Base-by-base conservation (phyloP, 2,113 vertebrate genomes). In the Osmerus eperlanus region DNA sequence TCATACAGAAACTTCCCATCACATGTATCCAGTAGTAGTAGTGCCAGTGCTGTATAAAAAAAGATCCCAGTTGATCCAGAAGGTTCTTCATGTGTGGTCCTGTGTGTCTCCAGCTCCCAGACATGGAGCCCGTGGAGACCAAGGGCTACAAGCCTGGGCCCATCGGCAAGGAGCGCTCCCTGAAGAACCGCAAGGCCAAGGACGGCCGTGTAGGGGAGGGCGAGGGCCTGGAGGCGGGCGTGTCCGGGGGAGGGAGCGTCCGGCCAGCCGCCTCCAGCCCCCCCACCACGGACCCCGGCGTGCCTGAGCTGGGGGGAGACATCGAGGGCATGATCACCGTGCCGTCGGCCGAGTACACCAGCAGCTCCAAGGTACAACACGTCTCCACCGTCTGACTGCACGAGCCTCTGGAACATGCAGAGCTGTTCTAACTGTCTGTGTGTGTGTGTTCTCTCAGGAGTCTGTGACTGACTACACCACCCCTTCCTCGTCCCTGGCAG, bases 111-210 rank as follows among this genome's bases (percentile, higher is more conserved):
- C 70, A 99, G 97, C 94, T 98, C 82, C 95, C 95, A 88, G 97
- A 99, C 76, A 90, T 98, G 85, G 95, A 93, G 89, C 93, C 93
- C 0, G 88, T 95, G 68, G 96, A 97, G 90, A 95, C 93, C 76
- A 99, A 98, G 88, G 96, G 99, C 75, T 97, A 99, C 85, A 98
- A 98, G 80, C 97, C 97, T 3, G 97, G 97, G 80, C 97, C 97
- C 63, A 98, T 99, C 72, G 97, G 97, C 72, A 99, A 99, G 78
- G 97, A 99, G 18, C 95, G 97, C 73, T 99, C 96, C 8, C 83
- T 99, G 68, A 99, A 96, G 91, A 98, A 99, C 87, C 94, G 96
- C 67, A 98, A 98, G 90, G 97, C 94, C 78, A 99, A 98, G 91
- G 97, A 99, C 36, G 90, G 91, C 55, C 95, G 95, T 13, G 95